Evolutionary conservation across 2,113 vertebrate species (phyloP), one percentile per base, ranked within the genome.

Genomic region (Lophius piscatorius): DNA sequence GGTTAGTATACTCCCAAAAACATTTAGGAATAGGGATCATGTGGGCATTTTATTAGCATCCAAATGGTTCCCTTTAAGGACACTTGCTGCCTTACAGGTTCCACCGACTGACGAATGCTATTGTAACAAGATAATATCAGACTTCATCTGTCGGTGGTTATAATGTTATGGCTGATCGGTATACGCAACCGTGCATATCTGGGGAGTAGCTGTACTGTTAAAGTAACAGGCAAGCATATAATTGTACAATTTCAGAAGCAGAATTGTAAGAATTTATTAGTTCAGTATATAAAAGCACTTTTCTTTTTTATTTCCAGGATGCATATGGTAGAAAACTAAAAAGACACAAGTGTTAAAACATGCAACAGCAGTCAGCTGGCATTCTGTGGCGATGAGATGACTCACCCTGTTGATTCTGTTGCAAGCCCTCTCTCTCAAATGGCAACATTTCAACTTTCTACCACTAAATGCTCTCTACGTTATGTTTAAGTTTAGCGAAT

Each of bases 331-430:
- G 47, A 55, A 41, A 29, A 44, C 60, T n/a, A n/a, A 42, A 70
- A 68, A 54, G 68, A 70, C 24, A 58, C 4, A 3, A 29, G 36
- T 31, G 31, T 66, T 74, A 70, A 71, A 77, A 57, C 52, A 61
- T 64, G 66, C 31, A 36, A 56, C 35, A 52, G 14, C 36, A 70
- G 48, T 76, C 57, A 69, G 52, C 28, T 67, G 67, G 59, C 23
- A 58, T 16, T n/a, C n/a, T n/a, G n/a, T n/a, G n/a, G n/a, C 29
- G 35, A 44, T 50, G 44, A 77, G 55, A 59, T 51, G 12, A 64
- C 48, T 54, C 64, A 62, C 34, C 9, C 29, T 36, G 24, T 35
- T 38, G 55, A 70, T 61, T 50, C 50, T 48, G 21, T 47, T 46
- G 26, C 44, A 63, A 9, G 41, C 18, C 44, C 54, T 63, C 61